Evolutionary conservation across 2,888 invertebrate species (phyloP).

Genomic region (Synergus laeviventris): DNA sequence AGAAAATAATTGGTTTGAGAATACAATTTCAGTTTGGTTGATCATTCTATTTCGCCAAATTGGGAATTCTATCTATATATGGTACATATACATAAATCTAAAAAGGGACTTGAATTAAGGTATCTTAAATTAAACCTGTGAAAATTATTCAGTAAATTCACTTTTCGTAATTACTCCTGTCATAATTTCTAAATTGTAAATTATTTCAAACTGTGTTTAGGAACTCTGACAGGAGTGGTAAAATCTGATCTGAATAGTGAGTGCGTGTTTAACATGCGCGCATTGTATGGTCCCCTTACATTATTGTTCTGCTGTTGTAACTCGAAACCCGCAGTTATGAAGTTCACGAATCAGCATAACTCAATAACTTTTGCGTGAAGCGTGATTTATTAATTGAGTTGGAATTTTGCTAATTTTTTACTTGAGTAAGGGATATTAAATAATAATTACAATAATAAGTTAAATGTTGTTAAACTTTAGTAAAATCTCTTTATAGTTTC

Average conservation of each 20-base stretch:
- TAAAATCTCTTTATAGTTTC: neutral
- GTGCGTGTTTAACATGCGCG: conserved; percentile 49
- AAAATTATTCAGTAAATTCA: neutral
- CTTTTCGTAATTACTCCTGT: neutral
- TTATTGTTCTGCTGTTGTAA: conserved; percentile 42
- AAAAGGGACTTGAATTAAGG: too few species aligned
- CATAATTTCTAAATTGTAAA: conserved; percentile 30
- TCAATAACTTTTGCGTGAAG: neutral
- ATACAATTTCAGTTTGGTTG: too few species aligned
- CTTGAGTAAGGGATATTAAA: neutral
- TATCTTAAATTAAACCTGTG: too few species aligned
- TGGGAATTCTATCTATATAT: too few species aligned
- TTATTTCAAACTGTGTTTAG: conserved; percentile 41
- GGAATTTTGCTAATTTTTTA: neutral
- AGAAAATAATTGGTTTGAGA: too few species aligned
- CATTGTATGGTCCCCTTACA: conserved; percentile 45
- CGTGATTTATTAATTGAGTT: neutral
- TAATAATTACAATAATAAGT: neutral
- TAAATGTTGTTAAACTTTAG: neutral
- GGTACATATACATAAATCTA: too few species aligned
- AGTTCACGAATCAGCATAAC: conserved; percentile 37
- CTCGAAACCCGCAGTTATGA: conserved; percentile 28
- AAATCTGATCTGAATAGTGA: conserved; percentile 50
- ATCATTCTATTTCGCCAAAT: too few species aligned
- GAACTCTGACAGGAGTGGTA: conserved; percentile 49